phyloP scores from a whole-genome alignment of 2,113 vertebrate species.

The Phainopepla nitens region DNA sequence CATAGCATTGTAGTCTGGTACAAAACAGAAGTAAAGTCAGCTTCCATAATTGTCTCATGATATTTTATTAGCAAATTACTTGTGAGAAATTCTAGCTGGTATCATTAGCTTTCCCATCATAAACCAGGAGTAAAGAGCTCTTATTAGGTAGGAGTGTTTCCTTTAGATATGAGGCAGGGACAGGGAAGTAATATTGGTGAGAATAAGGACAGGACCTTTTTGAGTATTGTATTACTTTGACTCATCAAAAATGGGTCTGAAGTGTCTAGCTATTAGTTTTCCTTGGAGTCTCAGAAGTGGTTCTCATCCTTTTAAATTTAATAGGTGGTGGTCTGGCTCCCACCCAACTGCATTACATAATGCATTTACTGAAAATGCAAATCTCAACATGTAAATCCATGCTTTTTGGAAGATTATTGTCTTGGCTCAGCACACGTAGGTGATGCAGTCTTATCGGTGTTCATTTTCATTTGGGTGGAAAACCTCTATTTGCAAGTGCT shows the following conservation, averaged over 20 bases:
- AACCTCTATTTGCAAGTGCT: background rate
- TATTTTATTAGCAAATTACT: background rate
- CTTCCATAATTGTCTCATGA: background rate
- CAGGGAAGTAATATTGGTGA: background rate
- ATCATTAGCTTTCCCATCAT: background rate
- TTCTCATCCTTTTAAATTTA: slow-evolving; percentile 36
- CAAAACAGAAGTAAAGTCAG: background rate
- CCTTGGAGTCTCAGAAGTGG: background rate
- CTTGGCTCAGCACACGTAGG: background rate
- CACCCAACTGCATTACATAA: slow-evolving; percentile 21
- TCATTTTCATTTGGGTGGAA: background rate
- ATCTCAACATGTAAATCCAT: slow-evolving; percentile 17
- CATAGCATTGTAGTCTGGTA: background rate
- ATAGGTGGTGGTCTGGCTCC: slow-evolving; percentile 8
- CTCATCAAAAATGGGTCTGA: slow-evolving; percentile 40
- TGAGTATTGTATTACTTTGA: background rate
- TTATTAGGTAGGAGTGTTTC: background rate
- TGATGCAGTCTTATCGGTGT: background rate
- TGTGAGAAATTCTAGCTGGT: background rate
- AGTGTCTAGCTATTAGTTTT: background rate
- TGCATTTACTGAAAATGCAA: slow-evolving; percentile 48
- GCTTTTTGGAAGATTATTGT: slow-evolving; percentile 26
- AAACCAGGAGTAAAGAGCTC: background rate
- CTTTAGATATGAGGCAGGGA: background rate
- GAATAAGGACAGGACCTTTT: background rate